A percentile compares a stretch with the other conserved stretches of the same genome.
These are phyloP conservation scores for Copidosoma floridanum DNA, from an alignment of 1,140 invertebrate species.

Conservation along the genomic window DNA sequence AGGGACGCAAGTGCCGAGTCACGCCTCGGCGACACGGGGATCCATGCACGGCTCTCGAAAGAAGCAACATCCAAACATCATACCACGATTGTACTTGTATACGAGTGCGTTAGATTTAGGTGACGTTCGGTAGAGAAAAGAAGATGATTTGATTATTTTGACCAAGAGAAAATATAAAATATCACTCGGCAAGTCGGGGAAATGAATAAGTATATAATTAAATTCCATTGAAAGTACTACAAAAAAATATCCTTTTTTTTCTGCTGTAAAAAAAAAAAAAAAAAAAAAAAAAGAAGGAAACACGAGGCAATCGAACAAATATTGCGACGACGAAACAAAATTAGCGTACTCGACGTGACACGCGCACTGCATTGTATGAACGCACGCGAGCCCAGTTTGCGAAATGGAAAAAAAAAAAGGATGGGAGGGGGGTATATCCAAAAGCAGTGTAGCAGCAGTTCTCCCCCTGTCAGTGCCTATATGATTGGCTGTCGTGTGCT, in stretches of 20 bases:
- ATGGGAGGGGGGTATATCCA: conserved; percentile 15
- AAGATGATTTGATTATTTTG: too few relatives aligned
- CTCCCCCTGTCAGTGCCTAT: conserved; percentile 38
- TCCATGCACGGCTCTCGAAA: conserved; percentile 53
- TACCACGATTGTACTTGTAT: too few relatives aligned
- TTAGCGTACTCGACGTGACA: not conserved
- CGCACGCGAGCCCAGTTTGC: too few relatives aligned
- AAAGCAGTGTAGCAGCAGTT: too few relatives aligned
- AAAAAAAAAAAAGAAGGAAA: not conserved
- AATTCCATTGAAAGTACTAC: conserved; percentile 8
- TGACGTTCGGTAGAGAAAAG: too few relatives aligned
- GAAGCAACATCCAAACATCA: too few relatives aligned
- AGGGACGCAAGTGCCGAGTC: conserved; percentile 56
- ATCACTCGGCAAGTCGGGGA: too few relatives aligned
- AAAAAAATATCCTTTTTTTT: too few relatives aligned
- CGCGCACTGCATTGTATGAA: conserved; percentile 13
- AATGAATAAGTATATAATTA: too few relatives aligned
- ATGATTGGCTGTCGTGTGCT: conserved; percentile 40
- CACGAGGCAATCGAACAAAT: conserved; percentile 1
- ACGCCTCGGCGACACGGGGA: conserved; percentile 58
- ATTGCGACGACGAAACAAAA: conserved; percentile 9
- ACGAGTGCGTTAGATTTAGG: too few relatives aligned
- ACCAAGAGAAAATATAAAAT: too few relatives aligned
- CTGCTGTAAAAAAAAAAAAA: not conserved
- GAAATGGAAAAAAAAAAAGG: conserved; percentile 14